A percentile compares a stretch with the other conserved stretches of the same genome.
Evolutionary conservation across 2,888 invertebrate genomes (phyloP).

Genomic region (Athalia rosae): DNA sequence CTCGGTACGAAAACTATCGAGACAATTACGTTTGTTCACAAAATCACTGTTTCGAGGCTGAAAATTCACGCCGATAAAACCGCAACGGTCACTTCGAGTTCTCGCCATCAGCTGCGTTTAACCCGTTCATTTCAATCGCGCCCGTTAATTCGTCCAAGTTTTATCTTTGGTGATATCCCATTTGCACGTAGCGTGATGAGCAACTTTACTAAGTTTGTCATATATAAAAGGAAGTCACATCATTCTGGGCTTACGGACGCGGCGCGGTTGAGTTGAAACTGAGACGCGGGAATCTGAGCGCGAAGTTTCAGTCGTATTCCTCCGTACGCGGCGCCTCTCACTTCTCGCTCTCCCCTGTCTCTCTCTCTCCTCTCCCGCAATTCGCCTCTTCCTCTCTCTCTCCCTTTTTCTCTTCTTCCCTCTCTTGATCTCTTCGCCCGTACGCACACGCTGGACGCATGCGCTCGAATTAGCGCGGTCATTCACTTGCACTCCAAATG

Average conservation of each 20-base stretch:
- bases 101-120: not conserved
- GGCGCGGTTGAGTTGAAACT: slow-evolving; percentile 63
- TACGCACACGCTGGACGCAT: slow-evolving; percentile 31
- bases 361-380: not conserved
- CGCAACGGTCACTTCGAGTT: slow-evolving; percentile 19
- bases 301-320: slow-evolving; percentile 24
- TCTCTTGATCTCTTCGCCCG: slow-evolving; percentile 10
- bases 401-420: not conserved
- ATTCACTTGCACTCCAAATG: slow-evolving; percentile 39
- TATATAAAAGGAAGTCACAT: slow-evolving; percentile 27
- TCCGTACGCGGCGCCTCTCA: slow-evolving; percentile 39
- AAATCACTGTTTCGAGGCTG: slow-evolving; percentile 18
- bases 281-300: slow-evolving; percentile 53
- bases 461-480: slow-evolving; percentile 31
- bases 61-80: slow-evolving; percentile 8
- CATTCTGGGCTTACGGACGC: slow-evolving; percentile 55
- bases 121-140: slow-evolving; percentile 23
- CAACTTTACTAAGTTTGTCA: not conserved
- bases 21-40: not conserved
- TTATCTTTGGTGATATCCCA: not conserved
- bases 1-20: not conserved
- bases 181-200: no score
- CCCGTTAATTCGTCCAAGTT: not conserved
- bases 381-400: not conserved
- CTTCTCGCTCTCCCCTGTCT: slow-evolving; percentile 22